These are phyloP conservation scores for Mya arenaria DNA, from an alignment of 1,140 invertebrate genomes.

Conservation along the genomic window DNA sequence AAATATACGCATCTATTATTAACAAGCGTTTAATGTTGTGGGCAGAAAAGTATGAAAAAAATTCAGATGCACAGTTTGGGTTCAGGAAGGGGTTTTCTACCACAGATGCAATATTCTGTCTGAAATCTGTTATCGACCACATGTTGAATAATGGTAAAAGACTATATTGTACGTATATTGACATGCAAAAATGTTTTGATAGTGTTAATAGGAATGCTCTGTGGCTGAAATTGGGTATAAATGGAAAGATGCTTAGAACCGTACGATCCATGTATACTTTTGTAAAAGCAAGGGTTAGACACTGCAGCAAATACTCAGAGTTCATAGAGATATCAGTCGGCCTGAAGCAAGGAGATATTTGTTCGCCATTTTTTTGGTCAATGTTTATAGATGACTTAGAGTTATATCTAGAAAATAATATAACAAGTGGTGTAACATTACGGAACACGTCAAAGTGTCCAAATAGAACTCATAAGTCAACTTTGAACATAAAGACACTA, in stretches of 20 bases:
- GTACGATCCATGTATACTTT: background rate
- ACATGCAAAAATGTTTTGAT: slow-evolving; percentile 14
- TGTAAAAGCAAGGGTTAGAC: slow-evolving; percentile 1
- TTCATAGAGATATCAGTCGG: background rate
- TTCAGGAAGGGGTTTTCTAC: background rate
- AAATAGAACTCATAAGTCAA: too few species aligned
- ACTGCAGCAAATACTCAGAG: background rate
- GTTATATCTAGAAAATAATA: too few species aligned
- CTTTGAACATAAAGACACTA: too few species aligned
- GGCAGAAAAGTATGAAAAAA: background rate
- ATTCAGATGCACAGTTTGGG: background rate
- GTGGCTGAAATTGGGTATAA: slow-evolving; percentile 7
- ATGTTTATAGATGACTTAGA: slow-evolving; percentile 11
- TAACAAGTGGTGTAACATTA: too few species aligned
- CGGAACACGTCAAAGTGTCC: too few species aligned
- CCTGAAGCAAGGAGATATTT: background rate
- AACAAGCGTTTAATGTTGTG: background rate
- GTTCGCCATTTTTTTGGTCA: background rate
- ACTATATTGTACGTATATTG: slow-evolving; percentile 2
- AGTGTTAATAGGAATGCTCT: slow-evolving; percentile 2
- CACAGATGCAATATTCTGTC: background rate
- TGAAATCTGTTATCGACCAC: background rate
- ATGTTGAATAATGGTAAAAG: background rate
- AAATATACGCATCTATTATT: background rate
- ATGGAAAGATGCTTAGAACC: background rate